Conservation (phyloP, 53 echinoderm and acorn worm genomes). For the Glandiceps talaboti region DNA sequence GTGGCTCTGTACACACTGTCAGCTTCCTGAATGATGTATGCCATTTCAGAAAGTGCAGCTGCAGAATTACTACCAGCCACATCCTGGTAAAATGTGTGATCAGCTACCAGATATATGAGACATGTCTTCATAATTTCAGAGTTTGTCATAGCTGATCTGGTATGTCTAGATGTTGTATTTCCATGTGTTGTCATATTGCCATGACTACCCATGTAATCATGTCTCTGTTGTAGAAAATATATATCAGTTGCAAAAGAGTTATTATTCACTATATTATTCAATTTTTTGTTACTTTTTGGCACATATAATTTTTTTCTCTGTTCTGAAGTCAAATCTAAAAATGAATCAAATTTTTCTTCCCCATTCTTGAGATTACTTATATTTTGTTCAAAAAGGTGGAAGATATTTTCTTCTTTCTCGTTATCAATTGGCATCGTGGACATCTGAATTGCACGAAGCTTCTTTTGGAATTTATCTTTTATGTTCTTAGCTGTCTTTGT, state of each 20-base stretch:
- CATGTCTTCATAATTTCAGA: conserved; percentile 20
- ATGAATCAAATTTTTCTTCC: background rate
- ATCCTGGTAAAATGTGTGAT: conserved; percentile 35
- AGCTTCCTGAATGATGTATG: conserved; percentile 23
- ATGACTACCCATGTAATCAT: background rate
- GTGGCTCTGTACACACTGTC: conserved; percentile 31
- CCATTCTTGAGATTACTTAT: no score
- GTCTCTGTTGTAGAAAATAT: background rate
- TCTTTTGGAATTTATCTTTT: background rate
- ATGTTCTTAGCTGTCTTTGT: background rate
- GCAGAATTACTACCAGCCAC: conserved; percentile 6
- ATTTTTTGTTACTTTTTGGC: background rate
- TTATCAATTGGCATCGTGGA: background rate
- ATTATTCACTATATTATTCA: no score
- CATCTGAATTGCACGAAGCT: background rate
- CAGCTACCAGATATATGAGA: conserved; percentile 23
- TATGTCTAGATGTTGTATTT: background rate
- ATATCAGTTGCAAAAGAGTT: no score
- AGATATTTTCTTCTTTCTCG: background rate
- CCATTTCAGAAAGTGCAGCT: conserved; percentile 29
- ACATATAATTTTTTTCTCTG: no score
- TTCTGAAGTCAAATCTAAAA: no score
- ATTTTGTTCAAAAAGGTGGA: background rate
- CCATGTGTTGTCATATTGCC: background rate
- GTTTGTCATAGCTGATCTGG: background rate